Evolutionary conservation across 2,888 invertebrate species (phyloP), one percentile per base, ranked within the genome.

Genomic region (Torymus texanus): DNA sequence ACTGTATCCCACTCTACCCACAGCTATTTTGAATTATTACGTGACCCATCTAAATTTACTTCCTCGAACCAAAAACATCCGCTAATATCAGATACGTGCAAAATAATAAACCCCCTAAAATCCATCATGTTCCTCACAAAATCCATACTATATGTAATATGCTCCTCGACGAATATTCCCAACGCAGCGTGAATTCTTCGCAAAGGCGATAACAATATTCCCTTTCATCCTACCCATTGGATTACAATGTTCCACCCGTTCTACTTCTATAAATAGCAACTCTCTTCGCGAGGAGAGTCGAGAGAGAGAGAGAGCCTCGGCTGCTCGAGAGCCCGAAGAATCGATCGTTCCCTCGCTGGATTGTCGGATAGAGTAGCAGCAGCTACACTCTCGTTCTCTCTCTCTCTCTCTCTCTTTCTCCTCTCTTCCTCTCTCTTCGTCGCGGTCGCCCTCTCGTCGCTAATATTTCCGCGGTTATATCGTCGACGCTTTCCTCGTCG

Each of bases 211-310:
- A 21, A 73, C 50, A 18, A 76, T 56, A 76, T 56, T 58, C 59
- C 41, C 24, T 59, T 63, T 24, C 41, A 67, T 51, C 18, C 68
- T 16, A 55, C 55, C 41, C 41, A 21, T 18, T 14, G 29, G 59
- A 68, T 67, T 62, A 70, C 63, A 76, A 68, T 63, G 70, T 58
- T 63, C 59, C 24, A 51, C 62, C 68, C 73, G 68, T 62, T 78
- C 62, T 78, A 73, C 50, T 78, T 78, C 78, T 78, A 78, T 78
- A 73, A 78, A 78, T 78, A 78, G 73, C 68, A 14, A 13, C 63
- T 8, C 53, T 62, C 62, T 16, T 24, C 16, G 55, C n/a, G 16
- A 65, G 24, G 56, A 59, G 61, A 65, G 24, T 11, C 18, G 61
- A 13, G 24, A 24, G 24, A 24, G 21, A 62, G 62, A 13, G 3